A percentile compares a stretch with the other conserved stretches of the same genome.
These are phyloP conservation scores for Cryptoblepharus egeriae DNA, from an alignment of 2,797 vertebrate species.

Conservation along the genomic window DNA sequence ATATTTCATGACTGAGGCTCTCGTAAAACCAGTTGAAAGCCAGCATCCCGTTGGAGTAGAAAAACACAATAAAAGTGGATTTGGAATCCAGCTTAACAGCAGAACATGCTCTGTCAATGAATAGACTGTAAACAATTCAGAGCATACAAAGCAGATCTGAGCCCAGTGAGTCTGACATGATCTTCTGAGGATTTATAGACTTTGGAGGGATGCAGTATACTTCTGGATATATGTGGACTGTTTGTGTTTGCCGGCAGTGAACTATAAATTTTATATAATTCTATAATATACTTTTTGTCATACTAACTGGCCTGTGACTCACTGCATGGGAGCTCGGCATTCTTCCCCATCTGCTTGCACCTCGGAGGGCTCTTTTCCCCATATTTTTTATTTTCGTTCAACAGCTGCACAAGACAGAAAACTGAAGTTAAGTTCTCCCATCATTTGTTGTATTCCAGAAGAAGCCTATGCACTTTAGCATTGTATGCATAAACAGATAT, in stretches of 20 bases:
- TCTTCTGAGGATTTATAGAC: background rate
- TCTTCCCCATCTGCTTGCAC: no score
- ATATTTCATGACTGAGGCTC: background rate
- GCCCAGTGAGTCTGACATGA: background rate
- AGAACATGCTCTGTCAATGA: background rate
- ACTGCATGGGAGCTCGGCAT: background rate
- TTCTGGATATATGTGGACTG: background rate
- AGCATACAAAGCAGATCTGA: background rate
- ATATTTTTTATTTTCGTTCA: background rate
- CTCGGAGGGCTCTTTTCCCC: no score
- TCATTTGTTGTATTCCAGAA: background rate
- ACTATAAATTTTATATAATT: background rate
- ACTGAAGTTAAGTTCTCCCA: background rate
- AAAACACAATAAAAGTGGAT: background rate
- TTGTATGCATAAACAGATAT: background rate
- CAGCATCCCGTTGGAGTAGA: background rate
- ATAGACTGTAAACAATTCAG: background rate
- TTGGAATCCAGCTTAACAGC: background rate
- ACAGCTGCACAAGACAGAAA: background rate
- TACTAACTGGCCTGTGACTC: background rate
- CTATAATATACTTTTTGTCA: background rate
- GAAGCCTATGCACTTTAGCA: background rate
- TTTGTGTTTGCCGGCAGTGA: background rate
- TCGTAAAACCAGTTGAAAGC: background rate
- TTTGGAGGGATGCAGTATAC: background rate